phyloP scores from a whole-genome alignment of 1,140 invertebrate species.

The Cydia pomonella region DNA sequence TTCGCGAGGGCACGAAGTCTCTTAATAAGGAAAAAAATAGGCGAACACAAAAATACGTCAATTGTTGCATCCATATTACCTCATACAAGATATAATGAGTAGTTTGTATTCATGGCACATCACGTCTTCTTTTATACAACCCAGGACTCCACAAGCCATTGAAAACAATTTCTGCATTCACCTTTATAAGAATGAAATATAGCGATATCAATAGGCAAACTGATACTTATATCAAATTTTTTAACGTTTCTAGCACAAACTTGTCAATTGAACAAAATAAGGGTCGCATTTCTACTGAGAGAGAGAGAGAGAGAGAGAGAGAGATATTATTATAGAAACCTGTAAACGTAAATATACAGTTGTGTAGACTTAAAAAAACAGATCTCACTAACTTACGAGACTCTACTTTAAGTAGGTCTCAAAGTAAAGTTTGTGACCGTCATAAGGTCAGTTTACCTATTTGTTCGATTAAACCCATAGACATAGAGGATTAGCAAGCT shows the following conservation, averaged over 20 bases:
- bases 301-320: too few species aligned
- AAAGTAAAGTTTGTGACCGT: neutral
- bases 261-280: too few species aligned
- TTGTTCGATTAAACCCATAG: neutral
- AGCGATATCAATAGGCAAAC: conserved; percentile 20
- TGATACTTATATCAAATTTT: neutral
- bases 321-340: too few species aligned
- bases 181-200: neutral
- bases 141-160: conserved; percentile 19
- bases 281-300: too few species aligned
- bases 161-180: conserved; percentile 15
- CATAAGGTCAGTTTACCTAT: conserved; percentile 8
- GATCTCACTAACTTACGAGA: too few species aligned
- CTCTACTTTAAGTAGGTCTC: too few species aligned
- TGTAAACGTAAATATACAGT: too few species aligned
- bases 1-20: neutral
- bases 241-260: too few species aligned
- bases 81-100: conserved; percentile 30
- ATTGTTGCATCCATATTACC: conserved; percentile 24
- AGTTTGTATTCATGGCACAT: conserved; percentile 31
- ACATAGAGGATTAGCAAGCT: conserved; percentile 12
- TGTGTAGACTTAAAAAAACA: too few species aligned
- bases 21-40: conserved; percentile 27
- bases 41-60: conserved; percentile 27
- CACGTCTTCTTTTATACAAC: conserved; percentile 10